Conservation (phyloP, 92 coral and sea anemone genomes). For the Porites divaricata region DNA sequence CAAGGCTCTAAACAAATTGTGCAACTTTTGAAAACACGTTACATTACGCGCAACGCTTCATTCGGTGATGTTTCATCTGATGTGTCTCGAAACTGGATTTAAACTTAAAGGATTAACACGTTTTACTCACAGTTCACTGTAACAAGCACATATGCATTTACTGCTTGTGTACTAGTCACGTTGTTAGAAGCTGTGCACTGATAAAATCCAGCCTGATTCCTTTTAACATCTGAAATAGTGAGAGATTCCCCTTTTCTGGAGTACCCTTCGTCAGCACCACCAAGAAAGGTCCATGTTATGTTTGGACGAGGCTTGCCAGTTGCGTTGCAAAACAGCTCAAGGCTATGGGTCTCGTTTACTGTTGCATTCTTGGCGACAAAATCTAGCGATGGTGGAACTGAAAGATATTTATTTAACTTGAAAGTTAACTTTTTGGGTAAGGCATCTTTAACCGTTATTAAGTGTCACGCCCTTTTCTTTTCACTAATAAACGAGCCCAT, state of each 20-base stretch:
- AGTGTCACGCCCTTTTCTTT: not conserved
- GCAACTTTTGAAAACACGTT: too few relatives aligned
- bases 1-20: too few relatives aligned
- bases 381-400: constrained; percentile 52
- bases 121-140: constrained; percentile 27
- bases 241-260: not conserved
- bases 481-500: too few relatives aligned
- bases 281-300: constrained; percentile 36
- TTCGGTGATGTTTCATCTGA: too few relatives aligned
- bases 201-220: constrained; percentile 26
- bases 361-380: constrained; percentile 30
- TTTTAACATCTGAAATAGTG: not conserved
- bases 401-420: not conserved
- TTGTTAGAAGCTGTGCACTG: constrained; percentile 20
- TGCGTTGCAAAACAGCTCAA: constrained; percentile 51
- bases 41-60: too few relatives aligned
- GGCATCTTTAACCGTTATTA: too few relatives aligned
- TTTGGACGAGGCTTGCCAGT: constrained; percentile 56
- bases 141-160: constrained; percentile 1
- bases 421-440: not conserved
- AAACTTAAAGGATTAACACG: not conserved
- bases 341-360: constrained; percentile 33
- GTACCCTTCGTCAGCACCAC: not conserved
- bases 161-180: not conserved
- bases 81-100: too few relatives aligned